A percentile compares a stretch with the other conserved stretches of the same genome.
These are phyloP conservation scores for Apteryx mantelli DNA, from an alignment of 2,113 vertebrate species.

Conservation along the genomic window DNA sequence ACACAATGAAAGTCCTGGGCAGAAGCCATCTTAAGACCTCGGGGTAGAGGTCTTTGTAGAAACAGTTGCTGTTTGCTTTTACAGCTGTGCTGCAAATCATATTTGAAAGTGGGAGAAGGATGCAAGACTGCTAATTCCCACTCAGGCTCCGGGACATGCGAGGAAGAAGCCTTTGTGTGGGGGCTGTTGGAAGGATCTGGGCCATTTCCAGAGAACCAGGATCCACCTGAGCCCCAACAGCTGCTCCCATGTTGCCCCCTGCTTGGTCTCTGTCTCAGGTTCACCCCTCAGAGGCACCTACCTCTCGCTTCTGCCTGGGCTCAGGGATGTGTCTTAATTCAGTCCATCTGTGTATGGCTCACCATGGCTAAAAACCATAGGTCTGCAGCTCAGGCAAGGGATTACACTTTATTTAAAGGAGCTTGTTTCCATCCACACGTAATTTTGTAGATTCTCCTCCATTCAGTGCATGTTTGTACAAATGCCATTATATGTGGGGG, in stretches of 20 bases:
- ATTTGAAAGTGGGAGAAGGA: neutral
- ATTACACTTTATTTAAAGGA: neutral
- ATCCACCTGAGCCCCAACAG: neutral
- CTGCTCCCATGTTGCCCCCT: neutral
- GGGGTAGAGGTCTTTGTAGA: neutral
- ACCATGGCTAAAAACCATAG: fast-evolving
- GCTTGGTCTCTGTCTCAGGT: fast-evolving
- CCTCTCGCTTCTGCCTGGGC: neutral
- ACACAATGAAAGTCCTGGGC: neutral
- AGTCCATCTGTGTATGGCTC: fast-evolving
- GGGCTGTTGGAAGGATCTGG: neutral
- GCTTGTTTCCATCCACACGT: neutral
- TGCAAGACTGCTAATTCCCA: neutral
- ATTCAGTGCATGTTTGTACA: neutral
- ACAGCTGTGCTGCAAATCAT: neutral
- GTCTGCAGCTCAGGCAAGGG: neutral
- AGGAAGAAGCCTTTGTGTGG: fast-evolving
- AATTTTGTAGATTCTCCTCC: neutral
- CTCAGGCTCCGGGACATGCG: neutral
- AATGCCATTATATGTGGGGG: fast-evolving
- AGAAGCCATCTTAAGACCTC: neutral
- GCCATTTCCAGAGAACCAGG: neutral
- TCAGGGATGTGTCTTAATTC: neutral
- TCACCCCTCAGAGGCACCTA: neutral
- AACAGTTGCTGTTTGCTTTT: neutral